Evolutionary conservation across 2,113 vertebrate genomes (phyloP).

Genomic region (Noturus placidus): DNA sequence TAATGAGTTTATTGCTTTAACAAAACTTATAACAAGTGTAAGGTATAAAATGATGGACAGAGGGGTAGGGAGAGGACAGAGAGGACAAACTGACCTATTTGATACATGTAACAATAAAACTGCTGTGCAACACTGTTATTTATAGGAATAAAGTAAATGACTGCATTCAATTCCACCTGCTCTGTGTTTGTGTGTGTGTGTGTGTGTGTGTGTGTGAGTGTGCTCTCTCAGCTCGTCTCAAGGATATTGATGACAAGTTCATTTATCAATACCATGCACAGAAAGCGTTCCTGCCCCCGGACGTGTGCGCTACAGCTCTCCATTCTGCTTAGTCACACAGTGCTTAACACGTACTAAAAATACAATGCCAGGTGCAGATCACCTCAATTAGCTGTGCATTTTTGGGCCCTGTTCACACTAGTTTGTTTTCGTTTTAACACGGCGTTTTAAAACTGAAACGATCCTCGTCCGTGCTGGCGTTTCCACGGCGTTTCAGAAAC

Average conservation of each 20-base stretch:
- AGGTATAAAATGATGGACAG: background rate
- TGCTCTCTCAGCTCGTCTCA: slow-evolving; percentile 11
- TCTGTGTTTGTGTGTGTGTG: slow-evolving; percentile 24
- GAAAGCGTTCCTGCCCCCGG: background rate
- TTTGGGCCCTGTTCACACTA: background rate
- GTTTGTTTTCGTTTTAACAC: too few species aligned
- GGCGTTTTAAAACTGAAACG: too few species aligned
- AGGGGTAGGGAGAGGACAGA: background rate
- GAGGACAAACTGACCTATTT: slow-evolving; percentile 9
- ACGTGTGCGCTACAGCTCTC: background rate
- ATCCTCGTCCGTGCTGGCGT: too few species aligned
- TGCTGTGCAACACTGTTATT: slow-evolving; percentile 43
- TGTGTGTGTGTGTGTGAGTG: slow-evolving; percentile 30
- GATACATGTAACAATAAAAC: background rate
- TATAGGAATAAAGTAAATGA: slow-evolving; percentile 51
- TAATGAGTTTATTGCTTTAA: background rate
- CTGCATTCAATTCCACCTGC: slow-evolving; percentile 25
- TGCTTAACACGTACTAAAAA: slow-evolving; percentile 5
- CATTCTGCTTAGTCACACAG: slow-evolving; percentile 22
- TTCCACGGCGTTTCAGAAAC: too few species aligned
- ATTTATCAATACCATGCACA: slow-evolving; percentile 36
- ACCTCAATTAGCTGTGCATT: slow-evolving; percentile 38
- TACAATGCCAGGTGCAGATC: slow-evolving; percentile 16
- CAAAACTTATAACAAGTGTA: background rate
- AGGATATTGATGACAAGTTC: slow-evolving; percentile 50